A percentile compares a stretch with the other conserved stretches of the same genome.
Conservation (phyloP, 2,888 invertebrate genomes). For the Caenorhabditis sinica region DNA sequence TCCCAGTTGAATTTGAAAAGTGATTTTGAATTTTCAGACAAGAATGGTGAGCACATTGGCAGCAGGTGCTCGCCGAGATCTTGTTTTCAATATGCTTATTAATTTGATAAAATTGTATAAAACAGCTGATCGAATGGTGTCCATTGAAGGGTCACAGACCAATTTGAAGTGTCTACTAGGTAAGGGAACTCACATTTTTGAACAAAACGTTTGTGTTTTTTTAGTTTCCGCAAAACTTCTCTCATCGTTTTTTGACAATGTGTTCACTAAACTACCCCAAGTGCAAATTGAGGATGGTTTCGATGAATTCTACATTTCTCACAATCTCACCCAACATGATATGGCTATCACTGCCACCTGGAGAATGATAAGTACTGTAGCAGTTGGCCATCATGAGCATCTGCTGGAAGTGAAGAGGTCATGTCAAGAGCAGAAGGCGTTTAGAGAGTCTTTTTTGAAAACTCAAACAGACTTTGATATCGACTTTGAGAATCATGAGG, state of each 20-base stretch:
- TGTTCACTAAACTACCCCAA: conserved; percentile 28
- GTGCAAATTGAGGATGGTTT: conserved; percentile 19
- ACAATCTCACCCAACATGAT: conserved; percentile 23
- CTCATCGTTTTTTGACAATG: conserved; percentile 31
- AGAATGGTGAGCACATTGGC: background rate
- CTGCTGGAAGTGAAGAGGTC: conserved; percentile 53
- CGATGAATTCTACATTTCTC: conserved; percentile 41
- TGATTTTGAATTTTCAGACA: background rate
- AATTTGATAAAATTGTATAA: conserved; percentile 47
- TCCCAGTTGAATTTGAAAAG: background rate
- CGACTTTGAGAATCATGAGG: conserved; percentile 61
- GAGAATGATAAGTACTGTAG: conserved; percentile 31
- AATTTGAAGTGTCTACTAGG: conserved; percentile 62
- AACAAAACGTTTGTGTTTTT: background rate
- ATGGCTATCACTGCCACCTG: conserved; percentile 32
- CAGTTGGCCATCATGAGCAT: conserved; percentile 25
- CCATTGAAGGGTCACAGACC: conserved; percentile 54
- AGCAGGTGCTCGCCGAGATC: conserved; percentile 2
- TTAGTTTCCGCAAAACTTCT: conserved; percentile 43
- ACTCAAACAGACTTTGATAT: conserved; percentile 66
- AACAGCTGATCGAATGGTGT: conserved; percentile 46
- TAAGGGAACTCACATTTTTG: background rate
- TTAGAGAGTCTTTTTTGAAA: conserved; percentile 63
- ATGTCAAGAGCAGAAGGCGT: conserved; percentile 65
- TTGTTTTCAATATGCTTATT: conserved; percentile 49